These are phyloP conservation scores for Bujurquina vittata DNA, from an alignment of 2,113 vertebrate genomes.

Conservation along the genomic window DNA sequence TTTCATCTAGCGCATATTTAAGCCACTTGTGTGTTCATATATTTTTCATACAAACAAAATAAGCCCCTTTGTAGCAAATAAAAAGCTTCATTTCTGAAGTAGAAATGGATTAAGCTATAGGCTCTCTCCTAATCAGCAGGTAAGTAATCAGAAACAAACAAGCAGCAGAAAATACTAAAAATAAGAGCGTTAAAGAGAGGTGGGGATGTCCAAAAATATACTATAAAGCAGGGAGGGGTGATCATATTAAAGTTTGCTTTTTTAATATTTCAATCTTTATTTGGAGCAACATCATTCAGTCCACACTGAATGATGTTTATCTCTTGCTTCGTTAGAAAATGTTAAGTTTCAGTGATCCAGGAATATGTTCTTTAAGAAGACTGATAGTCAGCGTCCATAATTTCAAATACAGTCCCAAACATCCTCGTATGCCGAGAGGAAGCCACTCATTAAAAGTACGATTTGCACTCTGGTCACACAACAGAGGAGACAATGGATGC, in stretches of 20 bases:
- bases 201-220: not conserved
- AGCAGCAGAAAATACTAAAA: not conserved
- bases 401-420: constrained; percentile 38
- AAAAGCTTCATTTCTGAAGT: constrained; percentile 34
- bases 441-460: constrained; percentile 66
- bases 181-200: not conserved
- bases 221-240: not conserved
- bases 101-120: not conserved
- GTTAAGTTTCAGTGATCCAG: constrained; percentile 2
- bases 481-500: constrained; percentile 43
- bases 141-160: constrained; percentile 7
- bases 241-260: not conserved
- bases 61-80: constrained; percentile 11
- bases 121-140: constrained; percentile 8
- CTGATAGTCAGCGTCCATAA: constrained; percentile 11
- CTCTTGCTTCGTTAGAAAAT: constrained; percentile 19
- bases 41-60: constrained; percentile 30
- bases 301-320: not conserved
- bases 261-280: not conserved
- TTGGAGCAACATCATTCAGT: not conserved
- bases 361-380: constrained; percentile 19
- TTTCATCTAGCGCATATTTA: constrained; percentile 49
- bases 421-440: constrained; percentile 26
- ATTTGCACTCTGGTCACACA: constrained; percentile 67
- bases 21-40: constrained; percentile 34